phyloP scores from a whole-genome alignment of 2,888 invertebrate species.

The Tinea pellionella region DNA sequence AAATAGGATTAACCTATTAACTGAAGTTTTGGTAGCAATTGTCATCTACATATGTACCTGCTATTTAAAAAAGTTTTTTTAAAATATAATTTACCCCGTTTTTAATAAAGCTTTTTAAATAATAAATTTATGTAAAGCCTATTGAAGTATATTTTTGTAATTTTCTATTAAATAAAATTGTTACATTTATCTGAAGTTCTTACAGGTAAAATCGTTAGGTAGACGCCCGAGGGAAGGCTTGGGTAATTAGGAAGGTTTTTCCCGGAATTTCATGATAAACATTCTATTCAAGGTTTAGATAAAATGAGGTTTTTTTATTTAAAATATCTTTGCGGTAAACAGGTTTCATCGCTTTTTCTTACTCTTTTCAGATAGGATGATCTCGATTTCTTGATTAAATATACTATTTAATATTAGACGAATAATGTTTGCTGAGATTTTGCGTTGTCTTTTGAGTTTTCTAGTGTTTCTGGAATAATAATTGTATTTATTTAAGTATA shows the following conservation, averaged over 20 bases:
- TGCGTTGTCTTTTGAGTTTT: too few species aligned
- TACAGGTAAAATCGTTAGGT: slow-evolving; percentile 9
- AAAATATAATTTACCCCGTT: too few species aligned
- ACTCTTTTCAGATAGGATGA: background rate
- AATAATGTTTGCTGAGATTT: background rate
- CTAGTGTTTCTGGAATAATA: too few species aligned
- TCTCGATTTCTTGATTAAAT: background rate
- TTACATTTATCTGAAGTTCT: slow-evolving; percentile 1
- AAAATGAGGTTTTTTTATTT: slow-evolving; percentile 4
- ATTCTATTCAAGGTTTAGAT: slow-evolving; percentile 1
- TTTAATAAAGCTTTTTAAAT: too few species aligned
- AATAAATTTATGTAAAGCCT: background rate
- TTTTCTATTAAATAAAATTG: background rate
- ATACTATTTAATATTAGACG: too few species aligned
- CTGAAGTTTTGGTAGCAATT: too few species aligned
- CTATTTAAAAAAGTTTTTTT: too few species aligned
- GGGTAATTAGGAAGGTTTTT: slow-evolving; percentile 9
- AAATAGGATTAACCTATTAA: slow-evolving; percentile 7
- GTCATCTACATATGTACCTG: too few species aligned
- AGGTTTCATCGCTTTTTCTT: background rate
- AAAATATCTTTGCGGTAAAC: slow-evolving; percentile 10
- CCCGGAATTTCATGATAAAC: slow-evolving; percentile 1
- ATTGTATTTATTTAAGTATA: too few species aligned
- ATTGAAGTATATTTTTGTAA: background rate
- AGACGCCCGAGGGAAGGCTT: background rate